Percentiles rank a stretch among this genome's conserved stretches.
These are phyloP conservation scores for Drosophila tani DNA, from an alignment of 1,140 invertebrate species.

Conservation along the genomic window DNA sequence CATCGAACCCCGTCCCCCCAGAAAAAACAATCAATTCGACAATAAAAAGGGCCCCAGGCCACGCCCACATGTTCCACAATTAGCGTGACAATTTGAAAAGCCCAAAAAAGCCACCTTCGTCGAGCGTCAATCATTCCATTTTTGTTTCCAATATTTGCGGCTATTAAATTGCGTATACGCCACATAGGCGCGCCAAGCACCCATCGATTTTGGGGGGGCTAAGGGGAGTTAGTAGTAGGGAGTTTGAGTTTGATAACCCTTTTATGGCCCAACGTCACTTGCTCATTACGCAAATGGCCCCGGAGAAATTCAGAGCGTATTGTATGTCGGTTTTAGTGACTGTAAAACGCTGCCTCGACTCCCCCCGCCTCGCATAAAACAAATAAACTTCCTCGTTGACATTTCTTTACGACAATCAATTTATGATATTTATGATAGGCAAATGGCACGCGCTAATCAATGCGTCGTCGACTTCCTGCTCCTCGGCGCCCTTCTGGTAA, in stretches of 20 bases:
- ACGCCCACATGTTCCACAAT: conserved; percentile 67
- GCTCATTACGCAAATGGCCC: conserved; percentile 54
- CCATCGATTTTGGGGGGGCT: conserved; percentile 26
- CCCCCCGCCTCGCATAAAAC: conserved; percentile 29
- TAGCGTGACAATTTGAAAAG: conserved; percentile 80
- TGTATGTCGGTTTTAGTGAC: conserved; percentile 58
- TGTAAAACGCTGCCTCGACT: conserved; percentile 60
- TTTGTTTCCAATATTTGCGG: conserved; percentile 50
- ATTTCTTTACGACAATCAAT: conserved; percentile 65
- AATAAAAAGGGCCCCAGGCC: conserved; percentile 1
- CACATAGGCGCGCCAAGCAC: conserved; percentile 36
- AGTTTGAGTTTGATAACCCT: conserved; percentile 8
- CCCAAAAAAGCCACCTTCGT: conserved; percentile 60
- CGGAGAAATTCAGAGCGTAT: conserved; percentile 12
- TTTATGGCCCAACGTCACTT: conserved; percentile 48
- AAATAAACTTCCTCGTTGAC: conserved; percentile 55
- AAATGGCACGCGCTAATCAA: conserved; percentile 80
- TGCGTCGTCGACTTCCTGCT: conserved; percentile 48
- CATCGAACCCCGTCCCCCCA: background rate
- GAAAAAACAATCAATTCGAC: conserved; percentile 35
- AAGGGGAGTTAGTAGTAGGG: background rate
- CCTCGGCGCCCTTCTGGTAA: conserved; percentile 13
- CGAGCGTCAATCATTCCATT: conserved; percentile 42
- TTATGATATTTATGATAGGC: conserved; percentile 77
- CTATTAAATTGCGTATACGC: conserved; percentile 76